Evolutionary conservation across 2,113 vertebrate genomes (phyloP).

Genomic region (Brienomyrus brachyistius): DNA sequence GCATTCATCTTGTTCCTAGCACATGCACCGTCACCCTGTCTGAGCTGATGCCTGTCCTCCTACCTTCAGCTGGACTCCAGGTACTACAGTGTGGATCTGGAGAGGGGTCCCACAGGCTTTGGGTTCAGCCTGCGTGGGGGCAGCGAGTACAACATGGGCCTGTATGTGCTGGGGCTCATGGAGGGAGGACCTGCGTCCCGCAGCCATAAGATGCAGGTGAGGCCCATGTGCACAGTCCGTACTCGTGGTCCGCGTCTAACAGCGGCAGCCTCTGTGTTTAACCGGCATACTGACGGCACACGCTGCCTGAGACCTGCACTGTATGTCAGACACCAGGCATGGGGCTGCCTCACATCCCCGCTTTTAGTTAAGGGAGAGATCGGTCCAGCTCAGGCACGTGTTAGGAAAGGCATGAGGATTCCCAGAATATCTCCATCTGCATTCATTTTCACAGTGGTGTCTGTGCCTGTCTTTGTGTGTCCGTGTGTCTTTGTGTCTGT

Average conservation of each 20-base stretch:
- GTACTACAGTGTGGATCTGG: constrained; percentile 26
- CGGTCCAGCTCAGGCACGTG: background rate
- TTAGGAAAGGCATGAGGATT: background rate
- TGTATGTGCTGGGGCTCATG: constrained; percentile 58
- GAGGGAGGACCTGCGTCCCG: constrained; percentile 70
- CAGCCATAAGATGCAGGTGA: constrained; percentile 71
- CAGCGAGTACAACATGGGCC: constrained; percentile 60
- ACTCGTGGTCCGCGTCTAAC: background rate
- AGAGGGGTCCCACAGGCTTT: constrained; percentile 65
- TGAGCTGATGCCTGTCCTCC: background rate
- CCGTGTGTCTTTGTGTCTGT: background rate
- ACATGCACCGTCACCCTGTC: background rate
- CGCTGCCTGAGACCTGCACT: background rate
- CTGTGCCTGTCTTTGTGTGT: background rate
- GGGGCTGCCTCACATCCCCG: background rate
- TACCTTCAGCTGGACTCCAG: constrained; percentile 8
- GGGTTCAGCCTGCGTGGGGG: constrained; percentile 75
- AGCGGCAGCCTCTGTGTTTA: background rate
- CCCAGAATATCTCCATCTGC: background rate
- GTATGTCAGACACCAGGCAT: background rate
- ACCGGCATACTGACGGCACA: background rate
- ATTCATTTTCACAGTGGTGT: background rate
- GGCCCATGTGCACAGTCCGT: background rate
- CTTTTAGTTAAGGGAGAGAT: background rate
- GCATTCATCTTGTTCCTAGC: background rate